Evolutionary conservation across 2,113 vertebrate species (phyloP).

Genomic region (Numenius arquata): DNA sequence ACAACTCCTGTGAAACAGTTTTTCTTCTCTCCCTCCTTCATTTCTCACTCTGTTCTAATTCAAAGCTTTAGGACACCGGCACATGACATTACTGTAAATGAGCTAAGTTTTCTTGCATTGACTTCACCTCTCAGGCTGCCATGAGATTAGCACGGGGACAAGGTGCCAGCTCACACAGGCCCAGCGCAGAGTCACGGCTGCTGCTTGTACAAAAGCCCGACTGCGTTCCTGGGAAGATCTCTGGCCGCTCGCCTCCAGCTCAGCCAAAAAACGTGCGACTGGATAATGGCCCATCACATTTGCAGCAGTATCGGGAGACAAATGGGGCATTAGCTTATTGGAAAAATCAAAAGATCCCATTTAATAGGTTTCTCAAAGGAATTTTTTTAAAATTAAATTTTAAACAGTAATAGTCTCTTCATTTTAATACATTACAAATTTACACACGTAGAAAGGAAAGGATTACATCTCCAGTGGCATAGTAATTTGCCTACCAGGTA

Average conservation of each 20-base stretch:
- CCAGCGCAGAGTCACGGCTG: neutral
- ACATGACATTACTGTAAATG: neutral
- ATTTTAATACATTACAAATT: conserved; percentile 14
- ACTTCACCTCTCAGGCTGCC: neutral
- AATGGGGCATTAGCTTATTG: neutral
- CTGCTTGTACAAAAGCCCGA: neutral
- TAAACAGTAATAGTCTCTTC: neutral
- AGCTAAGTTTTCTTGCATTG: neutral
- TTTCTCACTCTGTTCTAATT: neutral
- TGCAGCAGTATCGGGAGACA: neutral
- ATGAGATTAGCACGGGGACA: neutral
- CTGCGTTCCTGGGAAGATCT: neutral
- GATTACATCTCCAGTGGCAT: neutral
- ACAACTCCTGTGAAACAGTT: neutral
- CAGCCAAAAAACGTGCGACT: neutral
- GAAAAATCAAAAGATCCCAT: neutral
- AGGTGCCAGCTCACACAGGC: neutral
- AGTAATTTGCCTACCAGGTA: neutral
- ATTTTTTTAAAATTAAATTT: neutral
- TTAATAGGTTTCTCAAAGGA: conserved; percentile 8
- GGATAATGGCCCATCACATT: neutral
- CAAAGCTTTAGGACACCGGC: neutral
- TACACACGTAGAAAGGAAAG: neutral
- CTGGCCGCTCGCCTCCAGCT: neutral
- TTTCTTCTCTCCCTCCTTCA: neutral